Evolutionary conservation across 2,888 invertebrate species (phyloP).

Genomic region (Cordilura impudica): DNA sequence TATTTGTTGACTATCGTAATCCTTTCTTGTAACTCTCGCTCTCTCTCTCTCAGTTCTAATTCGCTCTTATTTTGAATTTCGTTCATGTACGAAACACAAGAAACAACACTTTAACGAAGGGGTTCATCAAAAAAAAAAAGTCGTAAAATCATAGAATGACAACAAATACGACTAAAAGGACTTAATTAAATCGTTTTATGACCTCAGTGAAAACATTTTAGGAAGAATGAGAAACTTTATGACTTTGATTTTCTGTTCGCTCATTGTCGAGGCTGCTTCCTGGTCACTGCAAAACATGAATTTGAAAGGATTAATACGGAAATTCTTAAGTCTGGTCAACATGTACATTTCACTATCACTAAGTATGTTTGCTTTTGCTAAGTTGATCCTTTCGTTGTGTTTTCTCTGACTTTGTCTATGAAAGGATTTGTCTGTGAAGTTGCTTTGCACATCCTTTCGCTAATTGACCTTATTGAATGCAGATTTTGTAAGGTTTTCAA

Average conservation of each 20-base stretch:
- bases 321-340: constrained; percentile 57
- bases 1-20: constrained; percentile 37
- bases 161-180: constrained; percentile 69
- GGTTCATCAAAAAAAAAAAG: constrained; percentile 28
- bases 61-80: background rate
- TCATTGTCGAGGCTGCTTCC: constrained; percentile 62
- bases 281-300: constrained; percentile 52
- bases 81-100: background rate
- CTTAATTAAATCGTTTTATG: constrained; percentile 61
- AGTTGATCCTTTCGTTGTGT: constrained; percentile 21
- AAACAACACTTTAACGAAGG: constrained; percentile 56
- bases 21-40: constrained; percentile 22
- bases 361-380: constrained; percentile 15
- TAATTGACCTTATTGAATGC: constrained; percentile 63
- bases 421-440: constrained; percentile 39
- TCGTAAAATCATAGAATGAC: constrained; percentile 69
- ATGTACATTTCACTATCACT: constrained; percentile 24
- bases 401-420: constrained; percentile 14
- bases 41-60: background rate
- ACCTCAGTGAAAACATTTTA: constrained; percentile 33
- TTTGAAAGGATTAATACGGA: constrained; percentile 72
- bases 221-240: constrained; percentile 62
- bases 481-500: constrained; percentile 1
- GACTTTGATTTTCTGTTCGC: constrained; percentile 52
- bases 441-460: constrained; percentile 23